These are phyloP conservation scores for Pomatostomus ruficeps DNA, from an alignment of 2,113 vertebrate genomes.

Conservation along the genomic window DNA sequence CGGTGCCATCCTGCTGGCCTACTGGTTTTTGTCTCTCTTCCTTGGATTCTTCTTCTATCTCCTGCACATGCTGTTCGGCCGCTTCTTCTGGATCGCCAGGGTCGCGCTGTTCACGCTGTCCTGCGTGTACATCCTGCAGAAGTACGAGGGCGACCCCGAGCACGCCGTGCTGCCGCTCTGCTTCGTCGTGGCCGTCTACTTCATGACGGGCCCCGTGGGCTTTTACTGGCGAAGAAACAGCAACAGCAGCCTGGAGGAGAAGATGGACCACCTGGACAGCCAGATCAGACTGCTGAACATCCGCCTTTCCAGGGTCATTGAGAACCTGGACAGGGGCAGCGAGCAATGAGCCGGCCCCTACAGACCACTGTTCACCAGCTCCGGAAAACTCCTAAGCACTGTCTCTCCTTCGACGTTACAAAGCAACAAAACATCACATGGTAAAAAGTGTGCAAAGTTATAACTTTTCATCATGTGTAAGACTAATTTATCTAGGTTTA, in stretches of 20 bases:
- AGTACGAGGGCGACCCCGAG: constrained; percentile 91
- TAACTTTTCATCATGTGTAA: constrained; percentile 2
- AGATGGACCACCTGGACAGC: constrained; percentile 91
- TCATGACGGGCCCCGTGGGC: constrained; percentile 92
- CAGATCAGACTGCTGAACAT: constrained; percentile 95
- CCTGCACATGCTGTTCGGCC: constrained; percentile 86
- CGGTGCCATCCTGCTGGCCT: constrained; percentile 80
- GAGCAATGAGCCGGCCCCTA: constrained; percentile 73
- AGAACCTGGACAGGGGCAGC: constrained; percentile 81
- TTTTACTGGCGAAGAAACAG: constrained; percentile 84
- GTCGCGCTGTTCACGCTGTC: constrained; percentile 88
- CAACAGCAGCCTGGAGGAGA: constrained; percentile 86
- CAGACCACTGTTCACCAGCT: constrained; percentile 32
- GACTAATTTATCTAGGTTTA: constrained; percentile 13
- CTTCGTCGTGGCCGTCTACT: constrained; percentile 90
- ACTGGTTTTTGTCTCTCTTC: constrained; percentile 89
- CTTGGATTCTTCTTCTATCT: constrained; percentile 88
- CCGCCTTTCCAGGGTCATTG: constrained; percentile 89
- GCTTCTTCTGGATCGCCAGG: constrained; percentile 90
- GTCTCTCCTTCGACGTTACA: constrained; percentile 19
- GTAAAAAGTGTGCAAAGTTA: constrained; percentile 24
- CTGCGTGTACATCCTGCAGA: constrained; percentile 94
- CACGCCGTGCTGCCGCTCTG: constrained; percentile 86
- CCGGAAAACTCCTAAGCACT: constrained; percentile 18
- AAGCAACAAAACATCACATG: constrained; percentile 46